Base-by-base conservation (phyloP, 2,113 vertebrate species). In the Indri indri region DNA sequence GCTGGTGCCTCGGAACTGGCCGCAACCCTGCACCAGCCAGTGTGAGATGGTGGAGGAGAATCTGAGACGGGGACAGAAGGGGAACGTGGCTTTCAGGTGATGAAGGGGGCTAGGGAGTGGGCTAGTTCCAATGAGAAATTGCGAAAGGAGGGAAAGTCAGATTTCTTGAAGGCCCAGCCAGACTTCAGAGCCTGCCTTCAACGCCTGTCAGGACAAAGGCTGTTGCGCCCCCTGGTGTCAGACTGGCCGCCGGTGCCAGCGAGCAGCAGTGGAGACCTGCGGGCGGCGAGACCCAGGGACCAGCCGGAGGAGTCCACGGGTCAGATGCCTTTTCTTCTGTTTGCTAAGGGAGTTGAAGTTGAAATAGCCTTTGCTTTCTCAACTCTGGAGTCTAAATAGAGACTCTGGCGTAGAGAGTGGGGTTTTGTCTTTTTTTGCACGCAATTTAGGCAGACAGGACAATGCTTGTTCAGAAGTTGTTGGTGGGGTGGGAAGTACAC, bases 151-250 rank as follows among this genome's bases (percentile, higher is more conserved):
- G 59, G 40, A 87, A 16, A 96, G 63, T 50, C 80, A 77, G 90
- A 76, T 77, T 96, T 87, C 68, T 59, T 27, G n/a, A 95, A 93
- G 95, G 85, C 96, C 77, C 77, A 87, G 96, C 80, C 86, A 73
- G 68, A 54, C 84, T 96, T 81, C 96, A 63, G 52, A 89, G 88
- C 42, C 82, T 52, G 85, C 47, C 25, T 88, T 95, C 87, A 32
- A 32, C 23, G 54, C 61, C 61, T 13, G 79, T 85, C 94, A 98
- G 97, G 92, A 97, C 96, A 97, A 98, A 98, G 97, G 97, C 88
- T 71, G 59, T 92, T 95, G 97, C 98, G 98, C 98, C 98, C 97
- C 94, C 97, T 98, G 88, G 97, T 96, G 97, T 90, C 85, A 68
- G 42, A 77, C 70, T 73, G 45, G 87, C 34, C 9, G 86, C 40